Base-by-base conservation (phyloP, 2,888 invertebrate genomes). In the Anagyrus pseudococci region DNA sequence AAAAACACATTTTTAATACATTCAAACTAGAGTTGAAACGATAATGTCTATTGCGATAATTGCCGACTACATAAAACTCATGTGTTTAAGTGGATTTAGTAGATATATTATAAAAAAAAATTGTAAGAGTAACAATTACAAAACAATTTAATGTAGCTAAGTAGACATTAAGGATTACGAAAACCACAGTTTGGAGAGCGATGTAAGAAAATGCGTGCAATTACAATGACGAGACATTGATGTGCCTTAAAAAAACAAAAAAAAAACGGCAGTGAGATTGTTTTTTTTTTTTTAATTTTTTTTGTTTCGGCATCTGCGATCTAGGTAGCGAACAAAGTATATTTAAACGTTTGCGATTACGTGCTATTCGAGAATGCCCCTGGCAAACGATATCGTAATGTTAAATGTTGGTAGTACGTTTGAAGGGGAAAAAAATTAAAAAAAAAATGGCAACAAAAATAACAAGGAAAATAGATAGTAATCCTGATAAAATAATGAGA, bases 161-260 rank as follows among this genome's bases (percentile, higher is more conserved):
- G 15, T 37, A 37, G 33, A 37, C 10, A n/a, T 2, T 37, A 37
- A 25, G 19, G 54, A 26, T 48, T 19, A 33, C 7, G 33, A 50
- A 46, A 6, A 53, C 29, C 20, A 53, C 23, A 57, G 54, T n/a
- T n/a, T n/a, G n/a, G n/a, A n/a, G n/a, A n/a, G n/a, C n/a, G n/a
- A n/a, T n/a, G n/a, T n/a, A n/a, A n/a, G n/a, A n/a, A n/a, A n/a
- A n/a, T n/a, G 2, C 3, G 48, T 59, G 62, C 58, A 59, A 62
- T 62, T 58, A 29, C 17, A 47, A 46, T 59, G 19, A 58, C 49
- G 55, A 50, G 33, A 37, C 20, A 49, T 50, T 40, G 43, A 61
- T 54, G 65, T 65, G 65, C 65, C 58, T 65, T 65, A 58, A 20
- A 20, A 41, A 15, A 17, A 19, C 44, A n/a, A n/a, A n/a, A n/a